phyloP scores from a whole-genome alignment of 2,113 vertebrate species.

The Saiga tatarica region DNA sequence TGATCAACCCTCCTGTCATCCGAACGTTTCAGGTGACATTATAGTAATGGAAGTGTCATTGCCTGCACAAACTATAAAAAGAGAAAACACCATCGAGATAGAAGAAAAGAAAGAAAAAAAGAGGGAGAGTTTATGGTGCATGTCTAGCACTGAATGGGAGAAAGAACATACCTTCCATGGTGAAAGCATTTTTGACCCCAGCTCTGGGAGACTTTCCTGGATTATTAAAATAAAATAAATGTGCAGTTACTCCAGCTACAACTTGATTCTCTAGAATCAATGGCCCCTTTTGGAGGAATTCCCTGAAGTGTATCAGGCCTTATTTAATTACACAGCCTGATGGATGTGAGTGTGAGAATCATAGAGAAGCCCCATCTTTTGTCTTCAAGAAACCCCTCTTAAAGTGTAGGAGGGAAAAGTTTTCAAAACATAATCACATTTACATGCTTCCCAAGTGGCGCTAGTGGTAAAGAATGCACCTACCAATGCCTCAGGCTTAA shows the following conservation, averaged over 20 bases:
- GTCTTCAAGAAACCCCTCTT: not conserved
- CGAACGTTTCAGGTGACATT: slow-evolving; percentile 22
- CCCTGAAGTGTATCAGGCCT: not conserved
- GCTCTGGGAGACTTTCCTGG: not conserved
- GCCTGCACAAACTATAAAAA: not conserved
- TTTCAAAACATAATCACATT: not conserved
- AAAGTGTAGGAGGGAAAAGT: not conserved
- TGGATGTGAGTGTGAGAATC: not conserved
- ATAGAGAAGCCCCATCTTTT: not conserved
- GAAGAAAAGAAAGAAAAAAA: not conserved
- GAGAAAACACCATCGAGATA: not conserved
- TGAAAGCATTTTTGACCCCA: not conserved
- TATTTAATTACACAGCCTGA: not conserved
- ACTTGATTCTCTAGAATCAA: not conserved
- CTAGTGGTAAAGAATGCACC: not conserved
- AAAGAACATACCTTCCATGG: not conserved
- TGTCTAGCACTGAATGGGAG: not conserved
- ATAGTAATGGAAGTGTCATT: not conserved
- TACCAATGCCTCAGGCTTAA: not conserved
- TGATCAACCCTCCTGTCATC: not conserved
- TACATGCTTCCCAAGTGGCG: not conserved
- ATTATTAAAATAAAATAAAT: not conserved
- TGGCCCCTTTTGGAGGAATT: not conserved
- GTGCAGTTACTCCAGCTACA: not conserved
- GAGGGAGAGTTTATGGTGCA: not conserved